Percentiles rank a stretch among this genome's conserved stretches.
Evolutionary conservation across 2,888 invertebrate species (phyloP).

Genomic region (Drymonia ruficornis): DNA sequence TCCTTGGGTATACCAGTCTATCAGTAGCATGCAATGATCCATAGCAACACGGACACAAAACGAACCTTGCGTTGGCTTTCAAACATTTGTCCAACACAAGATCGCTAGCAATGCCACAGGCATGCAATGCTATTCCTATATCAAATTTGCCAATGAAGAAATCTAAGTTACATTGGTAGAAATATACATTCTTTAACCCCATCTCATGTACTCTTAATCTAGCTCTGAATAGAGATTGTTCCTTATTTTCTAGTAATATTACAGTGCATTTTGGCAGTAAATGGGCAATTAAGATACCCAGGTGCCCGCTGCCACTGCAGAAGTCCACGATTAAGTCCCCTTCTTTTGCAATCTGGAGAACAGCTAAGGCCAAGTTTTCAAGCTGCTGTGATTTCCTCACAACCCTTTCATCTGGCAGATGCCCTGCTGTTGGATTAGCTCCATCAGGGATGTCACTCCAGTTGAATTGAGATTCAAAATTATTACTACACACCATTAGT

Average conservation of each 20-base stretch:
- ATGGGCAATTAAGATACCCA: slow-evolving; percentile 94
- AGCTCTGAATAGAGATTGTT: slow-evolving; percentile 92
- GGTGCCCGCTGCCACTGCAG: slow-evolving; percentile 97
- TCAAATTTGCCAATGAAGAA: slow-evolving; percentile 93
- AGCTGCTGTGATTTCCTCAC: slow-evolving; percentile 93
- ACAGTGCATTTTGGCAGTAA: slow-evolving; percentile 91
- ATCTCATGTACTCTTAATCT: slow-evolving; percentile 88
- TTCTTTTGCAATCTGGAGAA: slow-evolving; percentile 87
- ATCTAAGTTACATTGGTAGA: slow-evolving; percentile 95
- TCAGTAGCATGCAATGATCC: slow-evolving; percentile 94
- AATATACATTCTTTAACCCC: slow-evolving; percentile 88
- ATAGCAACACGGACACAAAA: slow-evolving; percentile 97
- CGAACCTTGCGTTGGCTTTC: slow-evolving; percentile 90
- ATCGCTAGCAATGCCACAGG: slow-evolving; percentile 97
- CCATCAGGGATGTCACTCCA: slow-evolving; percentile 90
- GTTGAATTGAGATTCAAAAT: slow-evolving; percentile 69
- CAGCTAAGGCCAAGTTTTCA: slow-evolving; percentile 92
- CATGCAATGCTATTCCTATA: slow-evolving; percentile 95
- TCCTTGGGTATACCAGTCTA: slow-evolving; percentile 92
- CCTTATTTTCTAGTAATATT: slow-evolving; percentile 96
- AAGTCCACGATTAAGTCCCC: slow-evolving; percentile 94
- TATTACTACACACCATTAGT: slow-evolving; percentile 60
- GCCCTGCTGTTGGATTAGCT: slow-evolving; percentile 91
- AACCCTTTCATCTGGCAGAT: slow-evolving; percentile 90
- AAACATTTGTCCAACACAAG: slow-evolving; percentile 94